Evolutionary conservation across 2,888 invertebrate genomes (phyloP).

Genomic region (Troides aeacus): DNA sequence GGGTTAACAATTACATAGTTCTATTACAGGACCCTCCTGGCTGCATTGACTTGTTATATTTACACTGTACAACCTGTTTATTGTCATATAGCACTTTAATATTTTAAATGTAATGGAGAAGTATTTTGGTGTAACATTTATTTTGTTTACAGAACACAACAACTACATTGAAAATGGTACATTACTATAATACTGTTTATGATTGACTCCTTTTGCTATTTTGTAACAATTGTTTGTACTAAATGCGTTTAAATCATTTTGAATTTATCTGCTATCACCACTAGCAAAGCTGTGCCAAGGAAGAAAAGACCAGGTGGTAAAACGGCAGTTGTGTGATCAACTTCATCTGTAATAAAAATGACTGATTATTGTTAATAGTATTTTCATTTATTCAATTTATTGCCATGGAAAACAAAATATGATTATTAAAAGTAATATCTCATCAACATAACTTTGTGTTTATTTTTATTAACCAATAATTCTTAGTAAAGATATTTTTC

Average conservation of each 20-base stretch:
- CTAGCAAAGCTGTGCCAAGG: slow-evolving; percentile 70
- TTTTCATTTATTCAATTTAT: not conserved
- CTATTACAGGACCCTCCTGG: no score
- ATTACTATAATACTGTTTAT: slow-evolving; percentile 49
- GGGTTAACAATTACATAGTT: no score
- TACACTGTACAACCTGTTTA: no score
- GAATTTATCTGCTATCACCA: slow-evolving; percentile 73
- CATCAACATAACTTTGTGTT: no score
- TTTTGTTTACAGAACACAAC: slow-evolving; percentile 43
- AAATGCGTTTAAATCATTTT: slow-evolving; percentile 54
- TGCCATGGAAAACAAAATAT: no score
- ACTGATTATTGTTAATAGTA: slow-evolving; percentile 11
- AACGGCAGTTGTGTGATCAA: slow-evolving; percentile 57
- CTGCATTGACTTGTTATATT: no score
- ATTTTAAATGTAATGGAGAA: slow-evolving; percentile 2
- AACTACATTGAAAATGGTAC: slow-evolving; percentile 59
- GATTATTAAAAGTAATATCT: no score
- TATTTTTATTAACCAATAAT: no score
- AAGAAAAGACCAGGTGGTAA: slow-evolving; percentile 70
- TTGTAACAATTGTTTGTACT: slow-evolving; percentile 32
- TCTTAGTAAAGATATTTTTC: no score
- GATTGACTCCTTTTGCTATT: slow-evolving; percentile 46
- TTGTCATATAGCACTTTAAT: not conserved
- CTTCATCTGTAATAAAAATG: slow-evolving; percentile 57
- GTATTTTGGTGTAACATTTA: slow-evolving; percentile 29